Evolutionary conservation across 2,888 invertebrate genomes (phyloP), one percentile per base, ranked within the genome.

Genomic region (Folsomia manolachei): DNA sequence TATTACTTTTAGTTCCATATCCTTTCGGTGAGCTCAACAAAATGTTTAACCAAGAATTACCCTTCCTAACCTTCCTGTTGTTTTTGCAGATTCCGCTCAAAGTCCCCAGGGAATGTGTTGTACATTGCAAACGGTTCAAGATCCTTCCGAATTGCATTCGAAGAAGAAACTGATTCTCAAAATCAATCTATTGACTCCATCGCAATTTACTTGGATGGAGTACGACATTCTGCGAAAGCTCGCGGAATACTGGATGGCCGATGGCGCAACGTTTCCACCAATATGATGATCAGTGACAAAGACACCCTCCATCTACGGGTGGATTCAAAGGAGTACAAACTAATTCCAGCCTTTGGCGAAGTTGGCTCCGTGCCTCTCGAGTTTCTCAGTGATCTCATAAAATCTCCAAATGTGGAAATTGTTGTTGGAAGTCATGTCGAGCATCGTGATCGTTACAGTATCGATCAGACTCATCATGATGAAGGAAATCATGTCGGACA

Each of bases 121-220:
- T 73, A 76, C 56, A 66, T 74, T 9, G 70, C 76, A 23, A 71
- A 74, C 21, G 69, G 69, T 18, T 39, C 71, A 14, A 26, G 56
- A 19, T 74, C 56, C 19, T 62, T 78, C 11, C 60, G 72, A 19
- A 53, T 77, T 1, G 69, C 68, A 2, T 39, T 78, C 53, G 76
- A 78, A 63, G 63, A 26, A 51, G 63, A 69, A 23, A 52, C 39
- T 27, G 68, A 71, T 51, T 53, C 66, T 21, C 21, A 23, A 11
- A 63, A 63, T n/a, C 68, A 53, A 24, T 21, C 27, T 14, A 60
- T 26, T 18, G 73, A 53, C 19, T 53, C 67, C 89, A 78, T 93
- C 90, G 90, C 87, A 86, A 75, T 85, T 89, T 71, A 75, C 52
- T 53, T 73, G n/a, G 70, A 73, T 27, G 73, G 73, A 27, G 63